Evolutionary conservation across 64 coral and sea anemone genomes (phyloP).

Genomic region (Montipora capricornis): DNA sequence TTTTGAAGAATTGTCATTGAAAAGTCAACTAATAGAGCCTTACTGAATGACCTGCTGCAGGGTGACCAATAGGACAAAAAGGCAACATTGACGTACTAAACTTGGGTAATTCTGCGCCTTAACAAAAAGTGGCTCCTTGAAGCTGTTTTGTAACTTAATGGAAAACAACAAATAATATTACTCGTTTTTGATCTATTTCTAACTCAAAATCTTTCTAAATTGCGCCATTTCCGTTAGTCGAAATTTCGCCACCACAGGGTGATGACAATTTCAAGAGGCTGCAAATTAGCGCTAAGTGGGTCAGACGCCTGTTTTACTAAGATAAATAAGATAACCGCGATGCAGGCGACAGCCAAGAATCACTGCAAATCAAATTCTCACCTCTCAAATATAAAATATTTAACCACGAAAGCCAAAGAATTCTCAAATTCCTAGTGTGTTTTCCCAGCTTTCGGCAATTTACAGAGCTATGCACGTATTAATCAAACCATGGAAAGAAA

Average conservation of each 20-base stretch:
- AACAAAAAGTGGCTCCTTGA: too few relatives aligned
- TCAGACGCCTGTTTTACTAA: not conserved
- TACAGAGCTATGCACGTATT: not conserved
- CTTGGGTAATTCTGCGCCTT: too few relatives aligned
- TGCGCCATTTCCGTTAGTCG: not conserved
- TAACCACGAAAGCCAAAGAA: not conserved
- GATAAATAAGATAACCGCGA: not conserved
- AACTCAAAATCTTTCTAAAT: not conserved
- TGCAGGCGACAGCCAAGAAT: not conserved
- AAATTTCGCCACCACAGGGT: not conserved
- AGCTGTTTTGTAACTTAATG: too few relatives aligned
- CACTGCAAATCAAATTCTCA: not conserved
- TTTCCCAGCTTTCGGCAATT: not conserved
- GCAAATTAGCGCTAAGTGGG: not conserved
- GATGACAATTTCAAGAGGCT: constrained; percentile 11
- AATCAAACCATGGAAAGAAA: too few relatives aligned
- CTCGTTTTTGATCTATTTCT: not conserved
- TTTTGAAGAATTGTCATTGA: too few relatives aligned
- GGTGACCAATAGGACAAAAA: too few relatives aligned
- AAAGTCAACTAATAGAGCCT: too few relatives aligned
- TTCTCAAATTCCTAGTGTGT: not conserved
- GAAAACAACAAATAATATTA: too few relatives aligned
- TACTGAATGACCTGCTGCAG: too few relatives aligned
- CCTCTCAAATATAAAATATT: not conserved
- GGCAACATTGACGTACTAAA: too few relatives aligned